Evolutionary conservation across 2,113 vertebrate genomes (phyloP), one percentile per base, ranked within the genome.

Genomic region (Anguilla rostrata): DNA sequence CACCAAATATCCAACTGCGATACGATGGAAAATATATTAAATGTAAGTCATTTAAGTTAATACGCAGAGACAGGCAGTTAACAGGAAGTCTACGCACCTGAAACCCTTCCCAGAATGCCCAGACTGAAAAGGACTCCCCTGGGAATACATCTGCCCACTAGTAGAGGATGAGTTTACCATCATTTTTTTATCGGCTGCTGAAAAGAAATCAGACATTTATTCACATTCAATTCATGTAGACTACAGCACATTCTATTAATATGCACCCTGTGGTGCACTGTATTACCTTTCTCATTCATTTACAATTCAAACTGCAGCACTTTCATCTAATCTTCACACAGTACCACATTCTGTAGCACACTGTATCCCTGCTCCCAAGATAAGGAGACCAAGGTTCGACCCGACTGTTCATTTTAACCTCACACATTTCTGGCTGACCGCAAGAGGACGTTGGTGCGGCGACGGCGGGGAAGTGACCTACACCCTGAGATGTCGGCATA

Each of bases 151-250:
- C 91, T 98, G 98, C 83, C 94, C 96, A 88, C 98, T 97, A 0
- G 96, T 95, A 0, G 97, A 95, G 2, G 98, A 97, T 2, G 98
- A 97, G 0, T 97, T 97, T 63, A 96, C 96, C 97, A 99, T 97
- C 97, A 99, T 97, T 93, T 99, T 99, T 94, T 99, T 99, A 87
- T 99, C 98, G 60, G 96, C 98, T 95, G 91, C 92, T 95, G 88
- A 86, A 93, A 89, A 60, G 90, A 94, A 83, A 22, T 56, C 63
- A 43, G 41, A 56, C 82, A 82, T 43, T n/a, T 41, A 86, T 12
- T 53, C 85, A 92, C 12, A 81, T 56, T 6, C 22, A 6, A 66
- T 66, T 66, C 60, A 66, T 53, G 0, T 66, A 16, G 14, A 60
- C 56, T 60, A 20, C 1, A 2, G 60, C 22, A 8, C 60, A 5